phyloP scores from a whole-genome alignment of 2,797 vertebrate species.

The Pogonophryne albipinna region DNA sequence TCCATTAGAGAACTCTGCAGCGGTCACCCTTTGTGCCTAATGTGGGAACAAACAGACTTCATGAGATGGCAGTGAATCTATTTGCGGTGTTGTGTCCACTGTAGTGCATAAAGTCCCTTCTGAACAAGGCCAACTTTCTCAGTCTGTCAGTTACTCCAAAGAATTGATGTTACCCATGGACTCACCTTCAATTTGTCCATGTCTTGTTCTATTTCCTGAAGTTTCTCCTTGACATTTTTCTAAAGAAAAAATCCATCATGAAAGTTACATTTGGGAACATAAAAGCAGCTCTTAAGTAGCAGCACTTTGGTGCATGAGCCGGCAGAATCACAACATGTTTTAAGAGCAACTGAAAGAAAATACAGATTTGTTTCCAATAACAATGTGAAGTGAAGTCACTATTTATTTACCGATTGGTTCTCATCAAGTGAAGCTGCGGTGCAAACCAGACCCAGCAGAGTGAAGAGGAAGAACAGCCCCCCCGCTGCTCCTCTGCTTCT shows the following conservation, averaged over 20 bases:
- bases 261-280: too few relatives aligned
- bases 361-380: too few relatives aligned
- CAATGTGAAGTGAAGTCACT: background rate
- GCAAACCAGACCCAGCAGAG: conserved; percentile 36
- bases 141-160: background rate
- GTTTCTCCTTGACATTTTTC: background rate
- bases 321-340: too few relatives aligned
- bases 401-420: conserved; percentile 1
- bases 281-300: too few relatives aligned
- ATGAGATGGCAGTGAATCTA: background rate
- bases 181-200: too few relatives aligned
- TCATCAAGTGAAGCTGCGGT: background rate
- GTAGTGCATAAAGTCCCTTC: background rate
- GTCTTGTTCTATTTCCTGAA: accelerated
- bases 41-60: background rate
- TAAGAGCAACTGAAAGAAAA: too few relatives aligned
- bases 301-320: too few relatives aligned
- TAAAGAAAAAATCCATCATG: background rate
- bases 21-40: accelerated
- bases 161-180: too few relatives aligned
- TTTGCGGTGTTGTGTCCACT: background rate
- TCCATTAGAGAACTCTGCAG: background rate
- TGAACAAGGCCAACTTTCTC: background rate
- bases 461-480: conserved; percentile 18
- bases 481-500: conserved; percentile 12